phyloP scores from a whole-genome alignment of 2,888 invertebrate genomes.

The Lamellibrachia satsuma region DNA sequence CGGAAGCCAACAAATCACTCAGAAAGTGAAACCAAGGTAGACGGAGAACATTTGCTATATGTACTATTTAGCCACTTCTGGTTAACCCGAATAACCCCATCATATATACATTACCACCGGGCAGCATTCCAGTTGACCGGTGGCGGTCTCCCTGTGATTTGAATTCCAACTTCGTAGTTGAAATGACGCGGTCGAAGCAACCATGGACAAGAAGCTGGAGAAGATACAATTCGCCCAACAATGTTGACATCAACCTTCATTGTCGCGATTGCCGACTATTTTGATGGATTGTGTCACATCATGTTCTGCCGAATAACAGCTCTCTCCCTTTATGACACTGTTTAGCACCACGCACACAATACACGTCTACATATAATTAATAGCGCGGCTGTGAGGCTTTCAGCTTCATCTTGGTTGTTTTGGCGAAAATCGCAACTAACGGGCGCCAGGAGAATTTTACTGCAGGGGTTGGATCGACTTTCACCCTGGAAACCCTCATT shows the following conservation, averaged over 20 bases:
- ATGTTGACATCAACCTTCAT: not conserved
- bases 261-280: not conserved
- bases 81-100: too few relatives aligned
- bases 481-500: conserved; percentile 10
- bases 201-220: not conserved
- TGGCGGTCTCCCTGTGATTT: too few relatives aligned
- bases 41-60: too few relatives aligned
- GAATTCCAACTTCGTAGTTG: not conserved
- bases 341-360: not conserved
- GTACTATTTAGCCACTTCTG: too few relatives aligned
- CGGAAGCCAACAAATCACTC: too few relatives aligned
- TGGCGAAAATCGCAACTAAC: not conserved
- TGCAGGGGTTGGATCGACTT: not conserved
- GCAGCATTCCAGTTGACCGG: too few relatives aligned
- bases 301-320: not conserved
- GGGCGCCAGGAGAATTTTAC: not conserved
- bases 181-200: not conserved
- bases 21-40: too few relatives aligned
- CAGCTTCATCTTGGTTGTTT: not conserved
- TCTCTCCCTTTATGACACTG: not conserved
- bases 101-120: too few relatives aligned
- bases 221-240: not conserved
- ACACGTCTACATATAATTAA: not conserved
- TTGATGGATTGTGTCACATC: conserved; percentile 17
- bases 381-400: not conserved